Percentiles rank a stretch among this genome's conserved stretches.
Evolutionary conservation across 1,140 invertebrate species (phyloP).

Genomic region (Eurosta solidaginis): DNA sequence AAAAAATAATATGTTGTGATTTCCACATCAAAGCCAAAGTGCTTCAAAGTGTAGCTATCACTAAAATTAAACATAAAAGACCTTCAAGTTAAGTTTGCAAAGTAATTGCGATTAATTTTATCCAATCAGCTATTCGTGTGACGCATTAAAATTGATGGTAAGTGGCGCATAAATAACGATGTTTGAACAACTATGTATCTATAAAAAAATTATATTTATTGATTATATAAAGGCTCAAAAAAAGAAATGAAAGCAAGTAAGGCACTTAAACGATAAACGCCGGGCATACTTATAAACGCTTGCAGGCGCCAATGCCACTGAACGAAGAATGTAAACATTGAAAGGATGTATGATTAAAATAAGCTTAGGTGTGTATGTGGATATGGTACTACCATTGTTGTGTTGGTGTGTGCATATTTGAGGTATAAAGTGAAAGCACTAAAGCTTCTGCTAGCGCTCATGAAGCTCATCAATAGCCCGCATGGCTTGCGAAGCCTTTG

Average conservation of each 20-base stretch:
- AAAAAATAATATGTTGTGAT: too few species aligned
- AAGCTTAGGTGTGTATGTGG: background rate
- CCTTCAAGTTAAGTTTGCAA: background rate
- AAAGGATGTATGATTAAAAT: background rate
- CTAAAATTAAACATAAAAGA: background rate
- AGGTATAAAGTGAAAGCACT: background rate
- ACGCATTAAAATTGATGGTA: background rate
- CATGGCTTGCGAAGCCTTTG: background rate
- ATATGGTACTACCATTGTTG: background rate
- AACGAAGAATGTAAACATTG: background rate
- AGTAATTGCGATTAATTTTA: background rate
- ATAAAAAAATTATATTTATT: background rate
- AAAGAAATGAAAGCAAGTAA: background rate
- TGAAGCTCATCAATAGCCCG: conserved; percentile 8
- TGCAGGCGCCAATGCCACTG: background rate
- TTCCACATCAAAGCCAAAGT: background rate
- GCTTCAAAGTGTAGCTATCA: background rate
- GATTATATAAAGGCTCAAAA: background rate
- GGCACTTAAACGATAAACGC: conserved; percentile 2
- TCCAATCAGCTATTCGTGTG: background rate
- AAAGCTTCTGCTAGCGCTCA: background rate
- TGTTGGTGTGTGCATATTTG: too few species aligned
- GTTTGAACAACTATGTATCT: background rate
- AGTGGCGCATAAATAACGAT: background rate
- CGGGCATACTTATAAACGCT: conserved; percentile 2